These are phyloP conservation scores for Buphagus erythrorhynchus DNA, from an alignment of 2,797 vertebrate genomes.

Conservation along the genomic window DNA sequence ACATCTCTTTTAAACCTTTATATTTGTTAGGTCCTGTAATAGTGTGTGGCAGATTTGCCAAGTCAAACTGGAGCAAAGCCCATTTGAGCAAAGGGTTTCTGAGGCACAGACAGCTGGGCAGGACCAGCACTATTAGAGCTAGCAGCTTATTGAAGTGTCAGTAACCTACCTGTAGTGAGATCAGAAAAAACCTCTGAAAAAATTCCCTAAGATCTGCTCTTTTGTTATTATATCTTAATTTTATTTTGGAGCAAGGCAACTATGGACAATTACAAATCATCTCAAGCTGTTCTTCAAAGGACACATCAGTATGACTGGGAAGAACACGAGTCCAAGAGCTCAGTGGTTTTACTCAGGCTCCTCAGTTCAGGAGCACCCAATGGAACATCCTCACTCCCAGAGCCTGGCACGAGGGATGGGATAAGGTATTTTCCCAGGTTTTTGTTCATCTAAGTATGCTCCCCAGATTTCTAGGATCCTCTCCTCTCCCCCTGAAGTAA, in stretches of 20 bases:
- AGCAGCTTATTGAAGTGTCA: not conserved
- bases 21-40: not conserved
- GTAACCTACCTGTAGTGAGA: not conserved
- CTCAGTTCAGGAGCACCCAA: not conserved
- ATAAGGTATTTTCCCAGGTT: not conserved
- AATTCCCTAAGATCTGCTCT: not conserved
- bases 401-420: not conserved
- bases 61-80: not conserved
- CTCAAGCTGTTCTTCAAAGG: not conserved
- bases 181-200: not conserved
- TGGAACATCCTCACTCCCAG: not conserved
- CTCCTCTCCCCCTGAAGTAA: not conserved
- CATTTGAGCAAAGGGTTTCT: not conserved
- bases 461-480: not conserved
- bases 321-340: not conserved
- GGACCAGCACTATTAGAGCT: not conserved
- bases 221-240: not conserved
- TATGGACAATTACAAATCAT: not conserved
- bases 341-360: not conserved
- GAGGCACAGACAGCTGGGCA: not conserved
- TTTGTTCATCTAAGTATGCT: not conserved
- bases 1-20: not conserved
- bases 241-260: not conserved
- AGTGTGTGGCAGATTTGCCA: not conserved
- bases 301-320: rapidly evolving